A percentile compares a stretch with the other conserved stretches of the same genome.
phyloP scores from a whole-genome alignment of 2,113 vertebrate species.

The Cynoglossus semilaevis region DNA sequence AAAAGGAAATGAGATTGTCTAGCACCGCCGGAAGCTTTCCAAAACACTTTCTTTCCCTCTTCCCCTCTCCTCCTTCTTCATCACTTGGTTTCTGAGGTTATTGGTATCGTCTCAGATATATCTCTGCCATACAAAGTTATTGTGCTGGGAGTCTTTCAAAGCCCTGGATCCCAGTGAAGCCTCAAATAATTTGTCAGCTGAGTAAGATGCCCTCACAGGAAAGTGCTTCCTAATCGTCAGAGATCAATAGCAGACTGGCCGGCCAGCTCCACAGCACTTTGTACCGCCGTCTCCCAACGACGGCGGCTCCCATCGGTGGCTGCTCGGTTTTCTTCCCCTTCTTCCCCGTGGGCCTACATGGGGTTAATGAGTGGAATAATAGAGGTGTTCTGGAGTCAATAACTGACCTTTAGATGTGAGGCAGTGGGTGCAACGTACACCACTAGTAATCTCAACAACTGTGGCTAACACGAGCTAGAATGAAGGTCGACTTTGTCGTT shows the following conservation, averaged over 20 bases:
- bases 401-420: constrained; percentile 64
- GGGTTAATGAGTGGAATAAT: constrained; percentile 75
- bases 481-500: constrained; percentile 37
- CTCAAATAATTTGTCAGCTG: constrained; percentile 78
- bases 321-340: constrained; percentile 28
- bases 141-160: constrained; percentile 75
- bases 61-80: constrained; percentile 13
- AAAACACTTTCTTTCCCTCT: constrained; percentile 53
- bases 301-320: constrained; percentile 44
- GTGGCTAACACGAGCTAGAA: constrained; percentile 60
- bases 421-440: constrained; percentile 31
- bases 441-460: constrained; percentile 40
- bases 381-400: constrained; percentile 61
- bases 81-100: constrained; percentile 58
- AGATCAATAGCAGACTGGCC: constrained; percentile 74
- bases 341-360: constrained; percentile 39
- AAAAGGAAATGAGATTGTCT: constrained; percentile 50
- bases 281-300: constrained; percentile 55
- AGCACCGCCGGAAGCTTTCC: constrained; percentile 60
- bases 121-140: constrained; percentile 72
- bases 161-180: constrained; percentile 76
- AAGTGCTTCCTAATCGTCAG: constrained; percentile 76
- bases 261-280: constrained; percentile 36
- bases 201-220: constrained; percentile 74
- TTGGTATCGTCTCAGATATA: constrained; percentile 78